These are phyloP conservation scores for Junonia oenone DNA, from an alignment of 2,888 invertebrate genomes.

Conservation along the genomic window DNA sequence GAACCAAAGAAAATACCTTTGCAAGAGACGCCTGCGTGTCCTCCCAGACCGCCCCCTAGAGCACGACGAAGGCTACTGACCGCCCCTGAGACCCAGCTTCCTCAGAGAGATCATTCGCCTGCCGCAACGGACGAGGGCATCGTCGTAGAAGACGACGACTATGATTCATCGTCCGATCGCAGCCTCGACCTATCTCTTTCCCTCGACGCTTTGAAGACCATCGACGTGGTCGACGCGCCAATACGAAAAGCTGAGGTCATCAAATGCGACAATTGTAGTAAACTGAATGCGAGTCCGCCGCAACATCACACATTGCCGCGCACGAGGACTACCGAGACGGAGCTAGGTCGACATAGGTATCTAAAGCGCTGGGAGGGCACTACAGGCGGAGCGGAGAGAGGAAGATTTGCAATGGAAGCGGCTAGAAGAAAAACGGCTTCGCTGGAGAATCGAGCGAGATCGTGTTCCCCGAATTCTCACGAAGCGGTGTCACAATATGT, in stretches of 20 bases:
- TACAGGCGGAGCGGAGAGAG: conserved; percentile 60
- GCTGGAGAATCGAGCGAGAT: conserved; percentile 63
- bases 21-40: conserved; percentile 55
- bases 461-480: conserved; percentile 69
- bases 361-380: conserved; percentile 70
- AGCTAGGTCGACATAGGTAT: conserved; percentile 64
- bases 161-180: conserved; percentile 78
- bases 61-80: conserved; percentile 65
- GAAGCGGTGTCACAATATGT: conserved; percentile 81
- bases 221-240: conserved; percentile 64
- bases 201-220: conserved; percentile 71
- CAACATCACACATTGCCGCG: conserved; percentile 70
- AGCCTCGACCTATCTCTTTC: conserved; percentile 75
- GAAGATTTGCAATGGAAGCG: conserved; percentile 62
- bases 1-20: conserved; percentile 60
- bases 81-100: conserved; percentile 59
- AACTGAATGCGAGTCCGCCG: conserved; percentile 49
- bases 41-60: conserved; percentile 67
- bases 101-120: conserved; percentile 66
- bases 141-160: conserved; percentile 77
- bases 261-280: conserved; percentile 71
- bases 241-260: conserved; percentile 64
- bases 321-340: conserved; percentile 58
- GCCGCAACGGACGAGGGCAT: conserved; percentile 76
- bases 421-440: conserved; percentile 66